Percentiles rank a stretch among this genome's conserved stretches.
Conservation (phyloP, 2,888 invertebrate species). For the Sinhomidia bicolor region DNA sequence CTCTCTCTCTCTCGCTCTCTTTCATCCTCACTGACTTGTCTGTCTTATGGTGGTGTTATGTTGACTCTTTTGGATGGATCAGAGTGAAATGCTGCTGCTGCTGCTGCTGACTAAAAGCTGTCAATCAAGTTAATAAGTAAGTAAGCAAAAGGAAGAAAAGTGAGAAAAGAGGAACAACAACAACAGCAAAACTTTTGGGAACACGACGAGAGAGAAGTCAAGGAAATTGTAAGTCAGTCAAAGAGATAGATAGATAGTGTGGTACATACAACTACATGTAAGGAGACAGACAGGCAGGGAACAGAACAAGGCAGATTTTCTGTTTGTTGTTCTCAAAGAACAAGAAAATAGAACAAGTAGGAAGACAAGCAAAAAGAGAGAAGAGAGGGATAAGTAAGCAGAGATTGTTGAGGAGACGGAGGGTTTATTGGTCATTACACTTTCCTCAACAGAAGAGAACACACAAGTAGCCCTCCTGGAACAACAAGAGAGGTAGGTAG, state of each 20-base stretch:
- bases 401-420: conserved; percentile 36
- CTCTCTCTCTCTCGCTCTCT: too few species aligned
- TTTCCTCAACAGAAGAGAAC: conserved; percentile 57
- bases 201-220: background rate
- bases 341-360: background rate
- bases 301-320: conserved; percentile 6
- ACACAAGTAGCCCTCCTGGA: background rate
- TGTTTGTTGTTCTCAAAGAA: background rate
- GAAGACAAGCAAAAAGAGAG: background rate
- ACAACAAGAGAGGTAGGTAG: background rate
- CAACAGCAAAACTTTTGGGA: background rate
- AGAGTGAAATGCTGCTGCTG: too few species aligned
- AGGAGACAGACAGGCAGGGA: background rate
- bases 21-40: background rate
- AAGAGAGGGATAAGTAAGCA: background rate
- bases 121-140: conserved; percentile 29
- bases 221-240: conserved; percentile 30
- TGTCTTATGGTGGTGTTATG: background rate
- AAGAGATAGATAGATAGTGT: background rate
- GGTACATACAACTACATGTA: background rate
- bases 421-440: conserved; percentile 72
- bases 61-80: background rate
- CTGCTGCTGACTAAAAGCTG: conserved; percentile 15
- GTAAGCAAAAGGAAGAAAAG: background rate
- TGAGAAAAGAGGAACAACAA: background rate